Base-by-base conservation (phyloP, 2,888 invertebrate species). In the Miltochrista miniata region DNA sequence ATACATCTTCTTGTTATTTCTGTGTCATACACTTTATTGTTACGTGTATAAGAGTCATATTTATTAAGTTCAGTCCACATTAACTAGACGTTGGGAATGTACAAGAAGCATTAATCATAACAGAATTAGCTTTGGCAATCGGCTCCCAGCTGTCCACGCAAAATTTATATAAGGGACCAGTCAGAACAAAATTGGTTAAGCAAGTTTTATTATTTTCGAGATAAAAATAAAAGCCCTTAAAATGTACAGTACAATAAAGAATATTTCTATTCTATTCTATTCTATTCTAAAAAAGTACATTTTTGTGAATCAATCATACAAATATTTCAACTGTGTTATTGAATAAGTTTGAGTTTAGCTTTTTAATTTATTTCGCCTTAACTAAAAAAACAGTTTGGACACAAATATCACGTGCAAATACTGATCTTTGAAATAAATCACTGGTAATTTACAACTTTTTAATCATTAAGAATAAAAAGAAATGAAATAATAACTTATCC, bases 101-200 rank as follows among this genome's bases (percentile, higher is more conserved):
- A 85, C 86, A 85, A 82, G 82, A 72, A 82, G 85, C 90, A 91
- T 91, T 91, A 90, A 91, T 91, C 91, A 91, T 78, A 88, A 85
- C 88, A 87, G 87, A 89, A 90, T 90, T 91, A 90, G 90, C 90
- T 90, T 87, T 86, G 87, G 89, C 87, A 88, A 90, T 90, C 84
- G 87, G 87, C 89, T 90, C 81, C 79, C 76, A 77, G 85, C 83
- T 89, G 90, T 89, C 88, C 80, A 74, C 62, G 72, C 54, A 76
- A 77, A 85, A 90, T 90, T 91, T 89, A 90, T 90, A 77, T 80
- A 74, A 72, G 70, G 70, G n/a, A n/a, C n/a, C n/a, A 69, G 61
- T 56, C 57, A 53, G 54, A 51, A 54, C 49, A 64, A 55, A 66
- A 64, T 49, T 51, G 68, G 45, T 61, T 74, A 77, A 73, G 70